phyloP scores from a whole-genome alignment of 2,888 invertebrate genomes.

The Crossocerus cetratus region DNA sequence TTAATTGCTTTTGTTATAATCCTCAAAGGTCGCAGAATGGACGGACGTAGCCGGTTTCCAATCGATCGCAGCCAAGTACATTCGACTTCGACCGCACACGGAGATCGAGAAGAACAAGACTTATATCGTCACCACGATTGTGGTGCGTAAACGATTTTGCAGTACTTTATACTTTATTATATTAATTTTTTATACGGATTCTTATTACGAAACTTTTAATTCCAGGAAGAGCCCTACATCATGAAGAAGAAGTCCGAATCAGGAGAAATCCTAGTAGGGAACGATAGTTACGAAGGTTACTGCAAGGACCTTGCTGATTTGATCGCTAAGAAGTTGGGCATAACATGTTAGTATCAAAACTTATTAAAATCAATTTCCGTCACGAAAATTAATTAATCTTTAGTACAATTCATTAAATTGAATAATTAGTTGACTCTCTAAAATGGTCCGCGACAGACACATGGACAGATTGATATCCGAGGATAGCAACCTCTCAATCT shows the following conservation, averaged over 20 bases:
- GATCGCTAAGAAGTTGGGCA: constrained; percentile 87
- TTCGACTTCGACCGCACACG: constrained; percentile 83
- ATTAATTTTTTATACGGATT: no score
- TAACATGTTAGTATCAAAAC: constrained; percentile 86
- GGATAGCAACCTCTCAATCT: neutral
- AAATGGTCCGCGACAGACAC: no score
- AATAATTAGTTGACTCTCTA: no score
- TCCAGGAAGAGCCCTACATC: constrained; percentile 91
- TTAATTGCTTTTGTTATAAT: neutral
- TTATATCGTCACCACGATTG: constrained; percentile 90
- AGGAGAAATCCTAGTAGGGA: constrained; percentile 83
- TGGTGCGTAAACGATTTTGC: constrained; percentile 78
- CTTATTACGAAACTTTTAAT: neutral
- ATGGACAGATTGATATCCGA: no score
- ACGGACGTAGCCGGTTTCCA: constrained; percentile 88
- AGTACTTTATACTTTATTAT: neutral
- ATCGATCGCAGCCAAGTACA: constrained; percentile 86
- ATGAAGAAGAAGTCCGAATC: constrained; percentile 85
- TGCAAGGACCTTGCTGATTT: constrained; percentile 94
- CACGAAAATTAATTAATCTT: no score
- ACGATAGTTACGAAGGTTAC: constrained; percentile 92
- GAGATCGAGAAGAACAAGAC: constrained; percentile 90
- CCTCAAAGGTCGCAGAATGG: constrained; percentile 89
- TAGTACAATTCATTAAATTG: no score
- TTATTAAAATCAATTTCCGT: neutral